A percentile compares a stretch with the other conserved stretches of the same genome.
These are phyloP conservation scores for Tinamus major DNA, from an alignment of 2,797 vertebrate species.

Conservation along the genomic window DNA sequence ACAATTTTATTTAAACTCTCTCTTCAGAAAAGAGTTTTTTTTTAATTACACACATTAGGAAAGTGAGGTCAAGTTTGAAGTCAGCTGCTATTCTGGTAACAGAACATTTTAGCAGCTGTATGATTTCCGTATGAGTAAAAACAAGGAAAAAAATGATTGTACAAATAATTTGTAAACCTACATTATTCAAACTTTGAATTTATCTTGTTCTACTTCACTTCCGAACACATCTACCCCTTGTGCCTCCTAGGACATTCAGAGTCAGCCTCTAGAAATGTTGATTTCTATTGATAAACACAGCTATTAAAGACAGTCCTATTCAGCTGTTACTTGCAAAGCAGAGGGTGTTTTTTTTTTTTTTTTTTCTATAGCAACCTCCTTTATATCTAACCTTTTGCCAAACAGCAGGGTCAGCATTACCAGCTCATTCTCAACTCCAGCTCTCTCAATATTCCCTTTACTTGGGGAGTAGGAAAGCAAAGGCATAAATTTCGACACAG, in stretches of 20 bases:
- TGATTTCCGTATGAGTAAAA: not conserved
- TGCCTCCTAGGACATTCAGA: not conserved
- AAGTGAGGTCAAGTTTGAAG: not conserved
- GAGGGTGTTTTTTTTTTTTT: not conserved
- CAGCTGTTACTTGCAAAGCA: constrained; percentile 46
- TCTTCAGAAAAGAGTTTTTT: not conserved
- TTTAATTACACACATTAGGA: constrained; percentile 1
- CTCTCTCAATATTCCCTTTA: not conserved
- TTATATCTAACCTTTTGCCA: not conserved
- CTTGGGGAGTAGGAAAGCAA: not conserved
- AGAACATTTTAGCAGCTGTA: not conserved
- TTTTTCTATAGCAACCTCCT: constrained; percentile 33
- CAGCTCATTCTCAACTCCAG: not conserved
- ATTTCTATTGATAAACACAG: constrained; percentile 23
- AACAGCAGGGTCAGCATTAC: constrained; percentile 6
- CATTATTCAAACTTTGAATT: not conserved
- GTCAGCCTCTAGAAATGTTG: not conserved
- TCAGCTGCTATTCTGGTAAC: not conserved
- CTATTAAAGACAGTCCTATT: not conserved
- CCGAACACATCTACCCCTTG: constrained; percentile 1
- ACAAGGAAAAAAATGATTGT: not conserved
- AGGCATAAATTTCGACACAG: constrained; percentile 1
- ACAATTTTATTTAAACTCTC: not conserved
- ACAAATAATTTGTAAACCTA: not conserved
- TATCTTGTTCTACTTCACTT: not conserved